Evolutionary conservation across 2,113 vertebrate species (phyloP).

Genomic region (Ochotona curzoniae): DNA sequence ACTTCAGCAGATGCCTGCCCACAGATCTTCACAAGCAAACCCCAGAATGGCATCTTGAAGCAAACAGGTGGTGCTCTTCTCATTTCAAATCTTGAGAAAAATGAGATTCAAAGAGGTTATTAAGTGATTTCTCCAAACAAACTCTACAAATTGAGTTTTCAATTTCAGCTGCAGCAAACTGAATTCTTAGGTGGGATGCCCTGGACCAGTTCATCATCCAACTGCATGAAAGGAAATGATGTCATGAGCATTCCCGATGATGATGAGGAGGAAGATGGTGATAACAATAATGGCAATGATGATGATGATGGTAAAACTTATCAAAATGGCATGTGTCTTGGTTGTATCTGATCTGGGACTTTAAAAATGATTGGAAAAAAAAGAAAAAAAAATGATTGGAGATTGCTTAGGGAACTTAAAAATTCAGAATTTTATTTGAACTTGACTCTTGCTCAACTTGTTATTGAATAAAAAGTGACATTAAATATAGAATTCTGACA

Average conservation of each 20-base stretch:
- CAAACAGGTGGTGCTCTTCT: neutral
- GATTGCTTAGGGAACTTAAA: neutral
- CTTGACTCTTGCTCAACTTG: neutral
- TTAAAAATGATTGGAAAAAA: neutral
- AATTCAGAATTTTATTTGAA: neutral
- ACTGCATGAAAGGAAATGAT: neutral
- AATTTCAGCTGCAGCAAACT: too few relatives aligned
- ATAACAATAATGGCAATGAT: neutral
- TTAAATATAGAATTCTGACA: neutral
- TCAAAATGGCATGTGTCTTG: neutral
- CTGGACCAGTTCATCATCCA: neutral
- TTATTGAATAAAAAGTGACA: neutral
- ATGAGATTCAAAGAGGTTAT: neutral
- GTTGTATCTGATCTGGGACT: neutral
- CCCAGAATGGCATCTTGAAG: neutral
- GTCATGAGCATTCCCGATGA: neutral
- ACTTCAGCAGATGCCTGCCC: neutral
- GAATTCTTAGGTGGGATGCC: neutral
- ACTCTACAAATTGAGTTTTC: neutral
- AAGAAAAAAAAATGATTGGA: neutral
- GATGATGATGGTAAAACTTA: neutral
- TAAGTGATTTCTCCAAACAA: neutral
- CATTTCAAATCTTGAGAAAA: constrained; percentile 6
- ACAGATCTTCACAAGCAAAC: neutral
- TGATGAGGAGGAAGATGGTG: too few relatives aligned